Evolutionary conservation across 2,113 vertebrate genomes (phyloP), one percentile per base, ranked within the genome.

Genomic region (Choloepus hoffmanni): DNA sequence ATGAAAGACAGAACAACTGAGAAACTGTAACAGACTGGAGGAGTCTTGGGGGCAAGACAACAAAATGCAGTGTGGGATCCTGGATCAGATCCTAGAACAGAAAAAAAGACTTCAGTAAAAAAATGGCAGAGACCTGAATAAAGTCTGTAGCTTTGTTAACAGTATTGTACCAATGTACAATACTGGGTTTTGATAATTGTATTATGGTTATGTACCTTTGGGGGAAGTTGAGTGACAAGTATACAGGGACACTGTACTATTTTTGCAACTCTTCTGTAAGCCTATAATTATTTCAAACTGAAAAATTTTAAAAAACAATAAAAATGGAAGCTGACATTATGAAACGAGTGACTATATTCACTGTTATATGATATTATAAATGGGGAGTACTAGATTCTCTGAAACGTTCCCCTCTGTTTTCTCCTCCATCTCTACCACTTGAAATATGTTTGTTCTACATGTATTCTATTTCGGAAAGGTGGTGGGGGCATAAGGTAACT

Each of bases 261-360:
- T 68, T 83, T 79, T 23, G 40, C 6, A 90, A 24, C 12, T 84
- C 6, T 88, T 93, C 28, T 40, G 10, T 45, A 88, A 88, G 2
- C 12, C 58, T 85, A 55, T 85, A 87, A 33, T 85, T 58, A 55
- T 82, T 68, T 92, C 40, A 85, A 84, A 65, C 15, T 48, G n/a
- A 78, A 87, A 76, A 7, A 2, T 15, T 76, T 50, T 73, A 55
- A 15, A 73, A 40, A 40, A 68, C 19, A 33, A 11, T 58, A 40
- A 76, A 79, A 81, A 50, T 70, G 24, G 43, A n/a, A 55, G 1
- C 4, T 33, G 18, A 89, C 9, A 28, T 13, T 60, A 6, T 36
- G 60, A 67, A 93, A 50, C 21, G 19, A 84, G 45, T 16, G 8
- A 16, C 14, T 36, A 2, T 30, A 10, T 48, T 88, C 45, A 60